Conservation (phyloP, 2,888 invertebrate genomes). For the Didymodactylos carnosus region DNA sequence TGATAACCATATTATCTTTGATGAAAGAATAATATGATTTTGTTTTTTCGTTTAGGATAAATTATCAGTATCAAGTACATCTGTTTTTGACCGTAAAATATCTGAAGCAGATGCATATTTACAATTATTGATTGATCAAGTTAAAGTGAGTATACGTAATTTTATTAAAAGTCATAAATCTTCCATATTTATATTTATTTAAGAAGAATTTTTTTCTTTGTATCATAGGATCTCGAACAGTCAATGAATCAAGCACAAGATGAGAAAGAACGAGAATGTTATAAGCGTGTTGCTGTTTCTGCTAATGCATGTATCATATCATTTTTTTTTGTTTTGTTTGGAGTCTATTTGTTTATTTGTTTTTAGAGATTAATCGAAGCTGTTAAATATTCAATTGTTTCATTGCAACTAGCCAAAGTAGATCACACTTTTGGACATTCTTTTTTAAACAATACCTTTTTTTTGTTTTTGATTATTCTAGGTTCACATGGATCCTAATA, state of each 20-base stretch:
- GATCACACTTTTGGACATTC: conserved; percentile 17
- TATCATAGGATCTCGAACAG: conserved; percentile 22
- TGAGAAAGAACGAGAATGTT: conserved; percentile 25
- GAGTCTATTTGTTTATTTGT: conserved; percentile 19
- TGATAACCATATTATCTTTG: background rate
- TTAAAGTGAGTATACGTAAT: conserved; percentile 39
- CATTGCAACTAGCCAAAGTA: conserved; percentile 90
- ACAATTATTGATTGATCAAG: conserved; percentile 79
- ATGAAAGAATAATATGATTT: background rate
- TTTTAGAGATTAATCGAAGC: conserved; percentile 76
- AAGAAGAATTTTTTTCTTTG: conserved; percentile 10
- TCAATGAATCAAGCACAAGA: conserved; percentile 26
- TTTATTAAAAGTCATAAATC: background rate
- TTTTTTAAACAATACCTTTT: background rate
- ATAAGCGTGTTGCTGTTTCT: conserved; percentile 27
- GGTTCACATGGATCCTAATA: background rate
- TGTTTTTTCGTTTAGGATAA: conserved; percentile 20
- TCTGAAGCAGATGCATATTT: conserved; percentile 86
- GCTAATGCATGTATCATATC: conserved; percentile 16
- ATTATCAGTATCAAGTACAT: conserved; percentile 41
- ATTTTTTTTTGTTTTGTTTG: background rate
- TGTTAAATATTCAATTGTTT: conserved; percentile 90
- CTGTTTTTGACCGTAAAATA: conserved; percentile 66
- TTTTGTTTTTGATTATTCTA: background rate
- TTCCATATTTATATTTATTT: no score